Evolutionary conservation across 1,140 invertebrate species (phyloP).

Genomic region (Archivesica marissinica): DNA sequence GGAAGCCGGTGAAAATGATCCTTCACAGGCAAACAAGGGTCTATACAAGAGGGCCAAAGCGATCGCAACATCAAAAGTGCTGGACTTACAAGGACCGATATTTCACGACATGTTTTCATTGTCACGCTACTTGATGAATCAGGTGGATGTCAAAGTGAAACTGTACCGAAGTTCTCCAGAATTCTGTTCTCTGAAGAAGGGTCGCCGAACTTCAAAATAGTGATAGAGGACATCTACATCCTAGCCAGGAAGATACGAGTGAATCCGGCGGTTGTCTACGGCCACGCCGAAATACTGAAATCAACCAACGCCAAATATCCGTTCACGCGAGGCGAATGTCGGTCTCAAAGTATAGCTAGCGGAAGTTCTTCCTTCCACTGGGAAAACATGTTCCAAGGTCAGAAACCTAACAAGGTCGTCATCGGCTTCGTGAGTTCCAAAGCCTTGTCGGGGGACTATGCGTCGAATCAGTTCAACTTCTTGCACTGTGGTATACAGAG

Average conservation of each 20-base stretch:
- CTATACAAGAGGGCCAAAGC: neutral
- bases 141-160: constrained; percentile 50
- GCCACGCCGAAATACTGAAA: constrained; percentile 2
- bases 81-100: constrained; percentile 55
- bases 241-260: constrained; percentile 14
- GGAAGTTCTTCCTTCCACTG: constrained; percentile 28
- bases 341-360: constrained; percentile 30
- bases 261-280: constrained; percentile 21
- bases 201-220: constrained; percentile 12
- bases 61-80: neutral
- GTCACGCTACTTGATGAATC: constrained; percentile 47
- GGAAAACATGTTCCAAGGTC: constrained; percentile 56
- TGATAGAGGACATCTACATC: constrained; percentile 33
- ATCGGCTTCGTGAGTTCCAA: constrained; percentile 4
- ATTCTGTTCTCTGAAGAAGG: constrained; percentile 18
- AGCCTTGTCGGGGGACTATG: constrained; percentile 29
- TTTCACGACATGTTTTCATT: constrained; percentile 58
- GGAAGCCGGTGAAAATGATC: constrained; percentile 19
- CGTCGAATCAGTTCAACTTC: constrained; percentile 52
- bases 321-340: neutral
- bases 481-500: constrained; percentile 43
- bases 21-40: constrained; percentile 10
- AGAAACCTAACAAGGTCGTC: constrained; percentile 5
- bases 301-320: constrained; percentile 14
- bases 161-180: neutral